A percentile compares a stretch with the other conserved stretches of the same genome.
Conservation (phyloP, 2,113 vertebrate genomes). For the Cinclus cinclus region DNA sequence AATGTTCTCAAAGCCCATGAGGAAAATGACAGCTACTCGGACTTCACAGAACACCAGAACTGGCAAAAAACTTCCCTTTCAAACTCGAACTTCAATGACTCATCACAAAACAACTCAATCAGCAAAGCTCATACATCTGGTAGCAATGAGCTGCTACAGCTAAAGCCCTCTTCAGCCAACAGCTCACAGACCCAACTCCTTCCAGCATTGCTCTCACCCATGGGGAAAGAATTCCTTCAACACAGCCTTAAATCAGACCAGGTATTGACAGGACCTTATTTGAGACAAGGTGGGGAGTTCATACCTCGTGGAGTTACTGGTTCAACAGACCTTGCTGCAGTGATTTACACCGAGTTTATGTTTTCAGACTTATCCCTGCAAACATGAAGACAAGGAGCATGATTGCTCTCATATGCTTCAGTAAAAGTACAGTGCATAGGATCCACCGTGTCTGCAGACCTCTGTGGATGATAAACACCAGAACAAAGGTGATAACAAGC, state of each 20-base stretch:
- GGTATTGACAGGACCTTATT: slow-evolving; percentile 48
- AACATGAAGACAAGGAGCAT: slow-evolving; percentile 1
- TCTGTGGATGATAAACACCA: neutral
- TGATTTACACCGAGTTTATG: slow-evolving; percentile 32
- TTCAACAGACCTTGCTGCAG: slow-evolving; percentile 24
- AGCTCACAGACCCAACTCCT: neutral
- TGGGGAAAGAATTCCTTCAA: slow-evolving; percentile 18
- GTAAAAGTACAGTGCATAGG: neutral
- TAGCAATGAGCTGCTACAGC: slow-evolving; percentile 22
- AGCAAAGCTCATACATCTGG: slow-evolving; percentile 54
- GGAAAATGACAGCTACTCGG: slow-evolving; percentile 20
- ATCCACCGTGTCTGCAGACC: neutral
- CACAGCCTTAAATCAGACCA: slow-evolving; percentile 28
- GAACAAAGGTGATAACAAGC: slow-evolving; percentile 13
- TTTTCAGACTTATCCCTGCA: slow-evolving; percentile 27
- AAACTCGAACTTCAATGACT: slow-evolving; percentile 41
- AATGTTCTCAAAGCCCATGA: neutral
- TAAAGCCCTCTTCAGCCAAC: neutral
- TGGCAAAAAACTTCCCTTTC: slow-evolving; percentile 28
- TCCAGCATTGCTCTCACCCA: neutral
- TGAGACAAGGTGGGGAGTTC: neutral
- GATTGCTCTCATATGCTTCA: slow-evolving; percentile 34
- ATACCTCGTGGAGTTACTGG: slow-evolving; percentile 26
- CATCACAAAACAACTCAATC: slow-evolving; percentile 63
- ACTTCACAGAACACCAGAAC: slow-evolving; percentile 15